Base-by-base conservation (phyloP, 2,888 invertebrate species). In the Idaea biselata region DNA sequence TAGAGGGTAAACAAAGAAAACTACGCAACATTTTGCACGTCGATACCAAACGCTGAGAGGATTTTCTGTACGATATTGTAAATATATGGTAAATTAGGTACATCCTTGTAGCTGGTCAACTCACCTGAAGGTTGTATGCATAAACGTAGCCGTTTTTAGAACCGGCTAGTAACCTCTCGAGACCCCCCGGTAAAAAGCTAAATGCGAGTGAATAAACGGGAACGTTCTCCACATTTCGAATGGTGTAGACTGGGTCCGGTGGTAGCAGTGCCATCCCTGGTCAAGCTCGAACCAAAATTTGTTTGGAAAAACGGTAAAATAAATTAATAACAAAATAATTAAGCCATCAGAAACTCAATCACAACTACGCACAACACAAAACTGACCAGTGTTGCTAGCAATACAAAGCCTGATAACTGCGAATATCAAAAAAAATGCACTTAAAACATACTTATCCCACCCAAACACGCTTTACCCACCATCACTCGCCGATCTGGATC, bases 41-140 rank as follows among this genome's bases (percentile, higher is more conserved):
- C 73, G 66, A 60, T 68, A 71, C 33, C 65, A 73, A 69, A 72
- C 67, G 66, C 69, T 66, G 54, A 60, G 60, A 61, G 65, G 63
- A 64, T 66, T 60, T 63, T 69, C 77, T 70, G 67, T 76, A 70
- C 80, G 79, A 44, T 14, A 2, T 44, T 72, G 82, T 72, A 75
- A 71, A 58, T 62, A 65, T 68, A 70, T 72, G 68, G 69, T 69
- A 73, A 74, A 81, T 25, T 1, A 25, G 25, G 71, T 72, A 73
- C 73, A 80, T 80, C 72, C 76, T 79, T 79, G 73, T 73, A 82
- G 83, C 79, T 78, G 77, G 69, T 66, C 78, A 76, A 75, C 89
- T 89, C 89, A 96, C 96, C 93, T 95, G 94, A 83, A 97, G 93
- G 90, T 97, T 95, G 96, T 96, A 97, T 80, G 96, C 94, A 86